phyloP scores from a whole-genome alignment of 1,140 invertebrate species.

The Rhynchophorus ferrugineus region DNA sequence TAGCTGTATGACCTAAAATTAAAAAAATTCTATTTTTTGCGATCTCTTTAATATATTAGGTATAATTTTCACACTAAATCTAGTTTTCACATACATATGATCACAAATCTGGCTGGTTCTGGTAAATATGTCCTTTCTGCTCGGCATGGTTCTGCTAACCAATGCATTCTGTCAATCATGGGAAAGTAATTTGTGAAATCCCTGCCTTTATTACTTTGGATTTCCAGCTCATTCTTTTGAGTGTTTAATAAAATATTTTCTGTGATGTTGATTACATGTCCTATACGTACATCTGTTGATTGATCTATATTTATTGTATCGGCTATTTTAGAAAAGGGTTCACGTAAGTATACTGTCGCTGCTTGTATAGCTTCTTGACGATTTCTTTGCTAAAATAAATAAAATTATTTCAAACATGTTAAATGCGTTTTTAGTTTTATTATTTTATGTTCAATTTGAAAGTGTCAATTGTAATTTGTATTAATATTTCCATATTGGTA shows the following conservation, averaged over 20 bases:
- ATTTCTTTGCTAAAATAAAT: not conserved
- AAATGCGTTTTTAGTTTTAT: not conserved
- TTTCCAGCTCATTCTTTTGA: not conserved
- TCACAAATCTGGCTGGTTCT: conserved; percentile 29
- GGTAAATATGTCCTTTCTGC: conserved; percentile 15
- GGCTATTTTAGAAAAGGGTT: not conserved
- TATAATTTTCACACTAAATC: not conserved
- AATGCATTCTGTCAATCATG: conserved; percentile 25
- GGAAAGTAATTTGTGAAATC: conserved; percentile 1
- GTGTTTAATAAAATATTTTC: not conserved
- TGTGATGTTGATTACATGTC: not conserved
- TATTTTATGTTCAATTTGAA: too few relatives aligned
- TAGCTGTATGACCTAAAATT: conserved; percentile 42
- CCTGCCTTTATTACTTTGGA: not conserved
- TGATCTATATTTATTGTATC: not conserved
- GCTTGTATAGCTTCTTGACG: not conserved
- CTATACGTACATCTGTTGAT: not conserved
- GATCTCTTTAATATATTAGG: conserved; percentile 1
- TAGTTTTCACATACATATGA: conserved; percentile 32
- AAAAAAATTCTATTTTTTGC: conserved; percentile 2
- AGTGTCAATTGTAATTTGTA: too few relatives aligned
- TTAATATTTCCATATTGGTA: too few relatives aligned
- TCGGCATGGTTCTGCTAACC: conserved; percentile 30
- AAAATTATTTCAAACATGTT: not conserved
- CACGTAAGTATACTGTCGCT: not conserved